Base-by-base conservation (phyloP, 2,888 invertebrate species). In the Tuta absoluta region DNA sequence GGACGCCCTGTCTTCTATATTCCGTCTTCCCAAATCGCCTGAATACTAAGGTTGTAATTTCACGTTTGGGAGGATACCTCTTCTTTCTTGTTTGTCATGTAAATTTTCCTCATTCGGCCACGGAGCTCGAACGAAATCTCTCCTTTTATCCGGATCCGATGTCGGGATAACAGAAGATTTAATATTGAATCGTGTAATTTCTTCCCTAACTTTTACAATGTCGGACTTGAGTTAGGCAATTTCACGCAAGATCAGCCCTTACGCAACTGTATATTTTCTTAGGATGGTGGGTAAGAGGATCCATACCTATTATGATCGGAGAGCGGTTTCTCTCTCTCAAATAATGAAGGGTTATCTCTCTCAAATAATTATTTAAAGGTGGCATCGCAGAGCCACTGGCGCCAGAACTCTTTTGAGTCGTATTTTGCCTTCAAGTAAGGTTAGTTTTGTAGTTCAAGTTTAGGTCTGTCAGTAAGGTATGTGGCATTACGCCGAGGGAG, bases 61-160 rank as follows among this genome's bases (percentile, higher is more conserved):
- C 76, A 80, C 79, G 78, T 81, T 76, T 79, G 78, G 77, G 73
- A 79, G 79, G 75, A 75, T 80, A 75, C 76, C 71, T 78, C 81
- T 81, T 79, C 76, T 74, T 79, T 79, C 80, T 78, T 84, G 79
- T 83, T 84, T 84, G 82, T 81, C 80, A 85, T 85, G 84, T 83
- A 86, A 84, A 85, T 86, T 86, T 81, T 76, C 77, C 77, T 80
- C 78, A 76, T 79, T 78, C 76, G 75, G 70, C 78, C 75, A 73
- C 28, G 75, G 75, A 81, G 79, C 76, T 80, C 75, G 69, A 73
- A 71, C 74, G 74, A 78, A 79, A 82, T 81, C 76, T 76, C 72
- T 76, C 76, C 80, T 78, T 78, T 84, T 83, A 83, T 83, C 79
- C 80, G 75, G 80, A 80, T 81, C 76, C 76, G 73, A 79, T 78